These are phyloP conservation scores for Scolopax bukidnonensis DNA, from an alignment of 2,797 vertebrate species.

Conservation along the genomic window DNA sequence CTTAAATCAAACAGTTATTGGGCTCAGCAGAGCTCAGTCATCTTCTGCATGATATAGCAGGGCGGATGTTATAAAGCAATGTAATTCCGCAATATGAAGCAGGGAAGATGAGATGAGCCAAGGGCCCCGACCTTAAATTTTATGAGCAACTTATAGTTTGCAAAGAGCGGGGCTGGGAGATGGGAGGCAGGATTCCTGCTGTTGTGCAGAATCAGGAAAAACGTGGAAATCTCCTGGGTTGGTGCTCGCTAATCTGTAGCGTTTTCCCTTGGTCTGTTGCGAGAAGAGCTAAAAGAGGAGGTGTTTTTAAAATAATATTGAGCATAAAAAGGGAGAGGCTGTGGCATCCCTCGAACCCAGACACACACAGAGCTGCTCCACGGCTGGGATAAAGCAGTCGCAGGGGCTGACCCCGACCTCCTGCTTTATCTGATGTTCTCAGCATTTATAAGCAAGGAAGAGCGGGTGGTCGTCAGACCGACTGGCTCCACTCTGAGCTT, in stretches of 20 bases:
- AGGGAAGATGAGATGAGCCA: background rate
- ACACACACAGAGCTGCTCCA: background rate
- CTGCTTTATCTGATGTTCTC: constrained; percentile 88
- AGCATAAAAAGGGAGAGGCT: background rate
- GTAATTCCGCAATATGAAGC: background rate
- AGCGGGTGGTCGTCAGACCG: constrained; percentile 87
- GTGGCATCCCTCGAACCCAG: background rate
- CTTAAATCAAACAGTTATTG: background rate
- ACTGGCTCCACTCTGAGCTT: constrained; percentile 84
- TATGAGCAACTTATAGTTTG: constrained; percentile 8
- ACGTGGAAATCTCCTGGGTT: background rate
- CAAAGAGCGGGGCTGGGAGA: background rate
- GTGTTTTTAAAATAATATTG: background rate
- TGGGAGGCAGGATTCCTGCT: background rate
- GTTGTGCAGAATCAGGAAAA: background rate
- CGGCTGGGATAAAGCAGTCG: constrained; percentile 11
- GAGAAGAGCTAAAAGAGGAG: background rate
- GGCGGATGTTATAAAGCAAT: background rate
- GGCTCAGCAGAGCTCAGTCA: background rate
- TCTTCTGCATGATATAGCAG: background rate
- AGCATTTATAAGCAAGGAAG: constrained; percentile 86
- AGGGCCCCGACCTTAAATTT: background rate
- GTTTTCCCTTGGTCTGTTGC: background rate
- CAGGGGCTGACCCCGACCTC: constrained; percentile 79
- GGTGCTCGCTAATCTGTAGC: background rate